Evolutionary conservation across 2,113 vertebrate species (phyloP).

Genomic region (Zootoca vivipara): DNA sequence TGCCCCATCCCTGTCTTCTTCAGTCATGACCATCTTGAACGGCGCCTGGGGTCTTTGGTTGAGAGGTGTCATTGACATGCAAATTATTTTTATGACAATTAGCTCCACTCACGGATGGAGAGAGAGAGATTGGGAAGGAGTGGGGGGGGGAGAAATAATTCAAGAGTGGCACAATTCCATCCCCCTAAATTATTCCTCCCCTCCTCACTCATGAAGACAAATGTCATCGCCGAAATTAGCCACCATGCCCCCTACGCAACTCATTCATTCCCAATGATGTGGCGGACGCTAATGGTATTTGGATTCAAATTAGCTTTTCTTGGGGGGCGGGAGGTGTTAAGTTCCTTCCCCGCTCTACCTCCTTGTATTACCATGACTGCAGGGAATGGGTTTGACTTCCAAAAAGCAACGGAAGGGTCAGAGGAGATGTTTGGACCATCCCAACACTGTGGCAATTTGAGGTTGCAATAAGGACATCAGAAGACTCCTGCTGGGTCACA

Average conservation of each 20-base stretch:
- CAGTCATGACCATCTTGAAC: not conserved
- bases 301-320: conserved; percentile 63
- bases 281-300: conserved; percentile 65
- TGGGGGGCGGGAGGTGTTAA: not conserved
- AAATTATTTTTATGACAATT: conserved; percentile 33
- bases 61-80: conserved; percentile 3
- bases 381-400: fast-evolving
- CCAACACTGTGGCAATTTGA: not conserved
- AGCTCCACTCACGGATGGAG: conserved; percentile 38
- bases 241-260: conserved; percentile 62
- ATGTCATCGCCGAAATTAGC: conserved; percentile 72
- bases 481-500: not conserved
- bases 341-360: not conserved
- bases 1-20: not conserved
- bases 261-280: conserved; percentile 68
- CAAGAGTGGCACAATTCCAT: conserved; percentile 62
- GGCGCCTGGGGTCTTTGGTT: not conserved
- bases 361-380: fast-evolving
- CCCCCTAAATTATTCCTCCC: conserved; percentile 65
- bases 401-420: not conserved
- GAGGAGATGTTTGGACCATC: not conserved
- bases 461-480: no score
- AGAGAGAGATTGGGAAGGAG: conserved; percentile 4
- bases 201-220: conserved; percentile 47
- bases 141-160: conserved; percentile 33